A percentile compares a stretch with the other conserved stretches of the same genome.
phyloP scores from a whole-genome alignment of 2,113 vertebrate genomes.

The Pseudorhombus dupliciocellatus region DNA sequence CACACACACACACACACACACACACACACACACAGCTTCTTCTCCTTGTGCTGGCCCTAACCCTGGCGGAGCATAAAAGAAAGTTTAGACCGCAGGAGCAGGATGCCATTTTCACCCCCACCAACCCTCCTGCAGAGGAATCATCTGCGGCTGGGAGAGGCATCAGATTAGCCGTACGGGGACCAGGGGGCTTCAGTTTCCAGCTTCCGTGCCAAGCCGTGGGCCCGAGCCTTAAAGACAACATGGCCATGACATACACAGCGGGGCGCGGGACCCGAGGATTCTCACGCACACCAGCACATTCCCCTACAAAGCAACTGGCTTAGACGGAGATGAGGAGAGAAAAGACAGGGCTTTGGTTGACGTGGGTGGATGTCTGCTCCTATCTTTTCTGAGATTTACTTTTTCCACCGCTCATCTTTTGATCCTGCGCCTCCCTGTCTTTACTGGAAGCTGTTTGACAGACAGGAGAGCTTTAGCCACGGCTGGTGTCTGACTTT shows the following conservation, averaged over 20 bases:
- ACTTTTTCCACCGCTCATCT: constrained; percentile 60
- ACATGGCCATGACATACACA: constrained; percentile 44
- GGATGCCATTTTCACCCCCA: constrained; percentile 66
- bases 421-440: constrained; percentile 55
- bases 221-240: constrained; percentile 46
- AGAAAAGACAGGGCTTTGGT: constrained; percentile 55
- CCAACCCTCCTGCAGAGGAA: constrained; percentile 52
- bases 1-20: constrained; percentile 16
- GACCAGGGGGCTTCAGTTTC: constrained; percentile 64
- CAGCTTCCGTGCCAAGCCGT: constrained; percentile 62
- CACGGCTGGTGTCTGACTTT: constrained; percentile 31
- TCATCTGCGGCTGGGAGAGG: constrained; percentile 53
- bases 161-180: constrained; percentile 63
- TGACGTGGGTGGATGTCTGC: constrained; percentile 63
- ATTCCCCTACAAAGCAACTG: constrained; percentile 57
- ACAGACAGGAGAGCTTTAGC: constrained; percentile 38
- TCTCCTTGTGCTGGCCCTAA: constrained; percentile 36
- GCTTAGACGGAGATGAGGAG: constrained; percentile 49
- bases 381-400: constrained; percentile 58
- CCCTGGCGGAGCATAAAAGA: constrained; percentile 64
- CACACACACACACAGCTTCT: not conserved
- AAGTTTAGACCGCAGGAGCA: constrained; percentile 45
- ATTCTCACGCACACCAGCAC: constrained; percentile 47
- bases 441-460: constrained; percentile 22
- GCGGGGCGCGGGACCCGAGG: constrained; percentile 33